A percentile compares a stretch with the other conserved stretches of the same genome.
These are phyloP conservation scores for Ctenoplectra terminalis DNA, from an alignment of 1,140 invertebrate genomes.

Conservation along the genomic window DNA sequence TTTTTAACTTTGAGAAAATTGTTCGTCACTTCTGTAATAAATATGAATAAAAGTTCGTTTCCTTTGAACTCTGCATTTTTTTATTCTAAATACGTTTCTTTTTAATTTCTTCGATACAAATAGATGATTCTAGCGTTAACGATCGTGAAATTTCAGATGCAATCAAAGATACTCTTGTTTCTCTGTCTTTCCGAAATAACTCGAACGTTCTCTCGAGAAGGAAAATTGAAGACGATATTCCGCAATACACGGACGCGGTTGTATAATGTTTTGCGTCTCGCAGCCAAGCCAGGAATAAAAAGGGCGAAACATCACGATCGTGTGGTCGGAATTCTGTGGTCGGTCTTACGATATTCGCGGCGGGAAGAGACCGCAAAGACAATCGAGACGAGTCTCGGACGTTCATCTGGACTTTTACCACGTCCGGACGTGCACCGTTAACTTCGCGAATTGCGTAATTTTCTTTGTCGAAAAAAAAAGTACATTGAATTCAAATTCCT, in stretches of 20 bases:
- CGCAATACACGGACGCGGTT: background rate
- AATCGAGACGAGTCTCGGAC: constrained; percentile 38
- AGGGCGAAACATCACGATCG: constrained; percentile 41
- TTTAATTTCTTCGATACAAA: no score
- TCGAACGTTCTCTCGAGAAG: background rate
- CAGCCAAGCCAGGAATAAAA: constrained; percentile 25
- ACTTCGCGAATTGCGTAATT: constrained; percentile 5
- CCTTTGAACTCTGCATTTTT: no score
- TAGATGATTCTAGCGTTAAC: no score
- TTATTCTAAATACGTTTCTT: no score
- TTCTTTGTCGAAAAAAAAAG: background rate
- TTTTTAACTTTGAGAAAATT: no score
- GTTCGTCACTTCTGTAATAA: no score
- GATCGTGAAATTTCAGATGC: no score
- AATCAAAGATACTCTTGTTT: background rate
- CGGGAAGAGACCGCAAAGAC: constrained; percentile 51
- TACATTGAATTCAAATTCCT: background rate
- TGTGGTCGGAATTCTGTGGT: constrained; percentile 53
- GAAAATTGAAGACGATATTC: constrained; percentile 9
- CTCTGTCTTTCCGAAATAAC: background rate
- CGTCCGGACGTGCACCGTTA: constrained; percentile 35
- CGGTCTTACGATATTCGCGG: constrained; percentile 33
- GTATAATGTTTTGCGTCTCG: constrained; percentile 25
- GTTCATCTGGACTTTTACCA: constrained; percentile 43
- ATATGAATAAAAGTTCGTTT: no score